These are phyloP conservation scores for Tonatia bakeri DNA, from an alignment of 2,113 vertebrate species.

Conservation along the genomic window DNA sequence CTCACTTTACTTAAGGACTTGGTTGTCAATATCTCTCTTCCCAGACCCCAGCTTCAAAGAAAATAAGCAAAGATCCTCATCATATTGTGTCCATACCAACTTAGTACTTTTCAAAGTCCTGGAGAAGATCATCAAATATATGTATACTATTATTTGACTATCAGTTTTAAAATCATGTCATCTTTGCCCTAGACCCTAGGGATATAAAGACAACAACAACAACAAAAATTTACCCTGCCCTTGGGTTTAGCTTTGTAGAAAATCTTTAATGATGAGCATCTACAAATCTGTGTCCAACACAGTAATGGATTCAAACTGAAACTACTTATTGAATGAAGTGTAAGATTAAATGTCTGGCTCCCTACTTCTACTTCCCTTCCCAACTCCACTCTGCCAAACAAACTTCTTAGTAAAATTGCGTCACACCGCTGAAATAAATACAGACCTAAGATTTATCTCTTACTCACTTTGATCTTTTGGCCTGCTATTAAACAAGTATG, in stretches of 20 bases:
- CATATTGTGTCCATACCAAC: background rate
- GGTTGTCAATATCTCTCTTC: background rate
- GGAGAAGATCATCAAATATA: background rate
- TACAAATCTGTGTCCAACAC: background rate
- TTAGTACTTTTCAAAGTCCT: background rate
- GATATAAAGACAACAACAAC: background rate
- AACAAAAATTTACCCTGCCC: background rate
- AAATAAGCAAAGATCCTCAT: background rate
- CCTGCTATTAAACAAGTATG: background rate
- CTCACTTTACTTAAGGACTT: background rate
- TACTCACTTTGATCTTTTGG: background rate
- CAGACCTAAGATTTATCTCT: background rate
- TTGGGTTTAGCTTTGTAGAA: background rate
- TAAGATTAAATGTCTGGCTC: background rate
- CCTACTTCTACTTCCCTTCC: background rate
- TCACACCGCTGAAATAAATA: background rate
- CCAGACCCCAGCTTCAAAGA: background rate
- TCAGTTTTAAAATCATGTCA: background rate
- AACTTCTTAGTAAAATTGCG: background rate
- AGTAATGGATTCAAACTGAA: background rate
- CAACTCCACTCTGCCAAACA: background rate
- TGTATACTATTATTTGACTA: background rate
- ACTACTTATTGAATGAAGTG: background rate
- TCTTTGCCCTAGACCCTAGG: background rate
- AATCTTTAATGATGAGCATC: background rate